Base-by-base conservation (phyloP, 2,888 invertebrate genomes). In the Ochropleura leucogaster region DNA sequence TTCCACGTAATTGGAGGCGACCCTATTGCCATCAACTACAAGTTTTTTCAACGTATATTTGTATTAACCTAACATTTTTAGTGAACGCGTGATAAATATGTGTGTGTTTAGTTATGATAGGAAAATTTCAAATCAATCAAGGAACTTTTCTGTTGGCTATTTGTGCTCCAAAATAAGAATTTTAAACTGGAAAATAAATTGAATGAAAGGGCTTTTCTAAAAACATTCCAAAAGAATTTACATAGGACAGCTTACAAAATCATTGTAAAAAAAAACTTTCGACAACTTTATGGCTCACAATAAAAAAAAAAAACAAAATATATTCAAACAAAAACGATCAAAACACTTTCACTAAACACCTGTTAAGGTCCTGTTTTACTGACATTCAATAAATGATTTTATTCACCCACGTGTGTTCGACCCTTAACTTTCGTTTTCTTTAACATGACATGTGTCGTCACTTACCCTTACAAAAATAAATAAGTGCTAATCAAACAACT, bases 331-430 rank as follows among this genome's bases (percentile, higher is more conserved):
- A 81, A 70, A 69, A 66, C 18, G 4, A 1, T 4, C 44, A 62
- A 69, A 71, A 57, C 57, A 87, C 86, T 86, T 87, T 87, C 86
- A 70, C 86, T 77, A 67, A 72, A 57, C 79, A 86, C 88, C 85
- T 85, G 87, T 85, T 77, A 67, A 53, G 44, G 55, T 71, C 63
- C 9, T 67, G 14, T 84, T 30, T 12, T 14, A 62, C 30, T 57
- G 40, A 60, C 67, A 67, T 16, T 62, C 68, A 72, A 60, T 68
- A 84, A 84, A 84, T 74, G 74, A 82, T 85, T 87, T 83, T 72
- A 51, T 74, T 79, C 72, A 62, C 64, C 60, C 74, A 74, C 69
- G 74, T 74, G 75, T 78, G 64, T 51, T 16, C 55, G 47, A 72
- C 62, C 78, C 77, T 78, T 79, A 65, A 77, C 79, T 88, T 84